These are phyloP conservation scores for Ascaphus truei DNA, from an alignment of 2,113 vertebrate genomes.

Conservation along the genomic window DNA sequence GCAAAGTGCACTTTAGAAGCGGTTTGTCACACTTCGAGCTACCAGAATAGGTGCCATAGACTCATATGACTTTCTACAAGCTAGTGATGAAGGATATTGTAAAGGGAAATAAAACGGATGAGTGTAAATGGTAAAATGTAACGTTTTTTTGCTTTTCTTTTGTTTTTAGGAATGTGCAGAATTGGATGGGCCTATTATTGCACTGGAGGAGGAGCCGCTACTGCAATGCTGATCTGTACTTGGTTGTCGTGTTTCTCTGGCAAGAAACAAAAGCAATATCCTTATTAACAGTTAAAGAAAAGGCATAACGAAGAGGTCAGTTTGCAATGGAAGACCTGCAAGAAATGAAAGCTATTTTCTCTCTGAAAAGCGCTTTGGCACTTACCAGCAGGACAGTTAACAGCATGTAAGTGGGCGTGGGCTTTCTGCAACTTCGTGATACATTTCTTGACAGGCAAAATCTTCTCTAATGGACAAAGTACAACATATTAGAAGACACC, in stretches of 20 bases:
- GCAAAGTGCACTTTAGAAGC: too few species aligned
- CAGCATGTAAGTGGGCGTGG: background rate
- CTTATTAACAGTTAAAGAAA: constrained; percentile 65
- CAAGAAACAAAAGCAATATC: constrained; percentile 96
- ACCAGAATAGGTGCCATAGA: background rate
- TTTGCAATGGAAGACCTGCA: background rate
- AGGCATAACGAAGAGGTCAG: accelerated
- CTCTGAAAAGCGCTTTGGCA: constrained; percentile 38
- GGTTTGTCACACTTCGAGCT: too few species aligned
- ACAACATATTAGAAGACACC: background rate
- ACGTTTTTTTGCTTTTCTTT: background rate
- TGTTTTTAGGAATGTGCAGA: constrained; percentile 81
- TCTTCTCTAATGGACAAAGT: background rate
- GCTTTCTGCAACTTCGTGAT: constrained; percentile 27
- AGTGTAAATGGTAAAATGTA: too few species aligned
- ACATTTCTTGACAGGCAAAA: background rate
- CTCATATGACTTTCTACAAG: too few species aligned
- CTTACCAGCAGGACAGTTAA: background rate
- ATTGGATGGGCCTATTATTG: constrained; percentile 97
- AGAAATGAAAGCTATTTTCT: background rate
- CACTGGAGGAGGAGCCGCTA: constrained; percentile 78
- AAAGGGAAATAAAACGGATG: too few species aligned
- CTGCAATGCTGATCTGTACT: constrained; percentile 86
- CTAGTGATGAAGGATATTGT: too few species aligned
- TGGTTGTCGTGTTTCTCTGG: constrained; percentile 95